Evolutionary conservation across 2,888 invertebrate species (phyloP).

Genomic region (Mimas tiliae): DNA sequence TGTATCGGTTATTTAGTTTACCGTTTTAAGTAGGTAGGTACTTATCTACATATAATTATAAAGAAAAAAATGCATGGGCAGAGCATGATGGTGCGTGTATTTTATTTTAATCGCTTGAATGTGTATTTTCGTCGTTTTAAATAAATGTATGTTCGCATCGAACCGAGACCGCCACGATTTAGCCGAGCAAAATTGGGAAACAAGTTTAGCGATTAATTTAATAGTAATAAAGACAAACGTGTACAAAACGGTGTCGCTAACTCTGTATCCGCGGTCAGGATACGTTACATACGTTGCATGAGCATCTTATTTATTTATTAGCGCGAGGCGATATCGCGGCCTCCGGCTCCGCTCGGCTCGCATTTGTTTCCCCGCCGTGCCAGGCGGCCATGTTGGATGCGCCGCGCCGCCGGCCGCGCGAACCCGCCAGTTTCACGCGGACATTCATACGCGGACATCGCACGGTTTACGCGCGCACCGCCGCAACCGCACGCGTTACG

Average conservation of each 20-base stretch:
- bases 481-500: constrained; percentile 27
- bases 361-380: constrained; percentile 65
- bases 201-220: constrained; percentile 23
- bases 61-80: not conserved
- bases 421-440: constrained; percentile 79
- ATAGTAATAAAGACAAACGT: constrained; percentile 24
- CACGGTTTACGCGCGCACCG: constrained; percentile 48
- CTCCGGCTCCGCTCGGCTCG: constrained; percentile 56
- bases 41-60: too few species aligned
- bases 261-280: constrained; percentile 29
- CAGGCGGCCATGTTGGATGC: constrained; percentile 72
- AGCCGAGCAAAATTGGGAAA: constrained; percentile 18
- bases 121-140: not conserved
- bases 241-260: constrained; percentile 21
- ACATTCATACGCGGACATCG: constrained; percentile 66
- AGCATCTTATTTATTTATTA: constrained; percentile 80
- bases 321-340: constrained; percentile 71
- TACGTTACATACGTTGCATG: constrained; percentile 44
- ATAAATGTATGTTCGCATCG: not conserved
- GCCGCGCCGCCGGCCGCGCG: constrained; percentile 55
- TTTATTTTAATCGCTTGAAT: too few species aligned
- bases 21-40: too few species aligned
- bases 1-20: not conserved
- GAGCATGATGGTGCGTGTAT: not conserved
- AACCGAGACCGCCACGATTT: constrained; percentile 16